Evolutionary conservation across 2,113 vertebrate species (phyloP), one percentile per base, ranked within the genome.

Genomic region (Callopanchax toddi): DNA sequence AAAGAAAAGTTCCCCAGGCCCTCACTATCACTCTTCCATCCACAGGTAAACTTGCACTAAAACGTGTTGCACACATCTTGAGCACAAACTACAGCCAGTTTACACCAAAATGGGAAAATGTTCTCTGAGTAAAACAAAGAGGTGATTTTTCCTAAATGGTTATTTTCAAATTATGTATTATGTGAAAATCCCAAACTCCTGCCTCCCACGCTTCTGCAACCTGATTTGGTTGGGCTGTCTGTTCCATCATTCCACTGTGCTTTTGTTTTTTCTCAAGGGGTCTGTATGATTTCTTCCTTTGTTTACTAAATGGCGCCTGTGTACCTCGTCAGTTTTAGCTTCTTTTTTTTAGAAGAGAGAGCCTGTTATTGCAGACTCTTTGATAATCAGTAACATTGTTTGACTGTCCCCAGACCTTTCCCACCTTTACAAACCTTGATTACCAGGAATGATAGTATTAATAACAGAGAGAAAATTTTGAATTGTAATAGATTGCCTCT

Each of bases 1-100:
- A 99, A 99, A 89, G 97, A 99, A 88, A 99, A 97, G 86, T 98
- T 96, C 86, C 92, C 98, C 81, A 91, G 96, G 69, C 96, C 97
- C 0, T 94, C 96, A 32, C 94, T 96, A 0, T 91, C 98, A 78
- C 95, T 99, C 17, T 97, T 97, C 71, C 97, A 98, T 85, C 96
- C 97, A 64, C 97, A 99, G 97, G 97, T 99, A 92, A 83, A 32
- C 11, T 48, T 6, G 50, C n/a, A 34, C 11, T 42, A 45, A 39
- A 44, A 26, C 17, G 67, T 37, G 23, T 22, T 74, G 20, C 44
- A 34, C 53, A 18, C 26, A 34, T 36, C 67, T 75, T 60, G n/a
- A 68, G 71, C 36, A 67, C 62, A 58, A 65, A 51, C 22, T 76
- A 60, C 11, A 67, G n/a, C 49, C 50, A 76, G 60, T 48, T 58